Evolutionary conservation across 1,140 invertebrate genomes (phyloP), one percentile per base, ranked within the genome.

Genomic region (Drosophila orosa): DNA sequence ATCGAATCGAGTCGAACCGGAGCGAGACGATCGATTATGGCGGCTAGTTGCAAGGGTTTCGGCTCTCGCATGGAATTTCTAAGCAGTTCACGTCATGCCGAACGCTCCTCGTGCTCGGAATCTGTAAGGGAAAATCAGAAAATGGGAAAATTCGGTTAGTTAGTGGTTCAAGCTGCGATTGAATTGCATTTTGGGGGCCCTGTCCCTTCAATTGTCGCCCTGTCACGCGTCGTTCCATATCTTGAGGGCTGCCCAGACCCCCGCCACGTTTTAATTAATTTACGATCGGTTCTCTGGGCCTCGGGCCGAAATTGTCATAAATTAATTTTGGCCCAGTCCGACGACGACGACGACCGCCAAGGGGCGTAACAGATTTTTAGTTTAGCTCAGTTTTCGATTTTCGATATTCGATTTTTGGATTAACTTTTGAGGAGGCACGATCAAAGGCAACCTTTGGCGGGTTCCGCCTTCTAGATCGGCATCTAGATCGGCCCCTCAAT

Each of bases 81-180:
- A 80, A 89, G 67, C 59, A 83, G 84, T 76, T 80, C 69, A 74
- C 79, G 84, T 79, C 83, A 86, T 83, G 79, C 59, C 82, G 74
- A 67, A 76, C 63, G 66, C 47, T 54, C 48, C 62, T 65, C 79
- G 82, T 87, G 82, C 65, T 56, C 71, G 67, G 83, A 87, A 86
- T 86, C 84, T 86, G 62, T 66, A 85, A 84, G 22, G 50, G 6
- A 54, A 54, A 54, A 54, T 33, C 31, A 48, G 25, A 59, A 60
- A 58, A 29, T 37, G 4, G 45, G 47, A 48, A 73, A 48, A 45
- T 29, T 57, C 17, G 48, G 48, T 68, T 78, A 48, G 77, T 83
- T 40, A 48, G 54, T 61, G 58, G 45, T 42, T 29, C 33, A 39
- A 33, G 50, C 39, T 62, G 40, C 57, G 61, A 81, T 83, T 83